Conservation (phyloP, 2,113 vertebrate species). For the Actenoides lindsayi region DNA sequence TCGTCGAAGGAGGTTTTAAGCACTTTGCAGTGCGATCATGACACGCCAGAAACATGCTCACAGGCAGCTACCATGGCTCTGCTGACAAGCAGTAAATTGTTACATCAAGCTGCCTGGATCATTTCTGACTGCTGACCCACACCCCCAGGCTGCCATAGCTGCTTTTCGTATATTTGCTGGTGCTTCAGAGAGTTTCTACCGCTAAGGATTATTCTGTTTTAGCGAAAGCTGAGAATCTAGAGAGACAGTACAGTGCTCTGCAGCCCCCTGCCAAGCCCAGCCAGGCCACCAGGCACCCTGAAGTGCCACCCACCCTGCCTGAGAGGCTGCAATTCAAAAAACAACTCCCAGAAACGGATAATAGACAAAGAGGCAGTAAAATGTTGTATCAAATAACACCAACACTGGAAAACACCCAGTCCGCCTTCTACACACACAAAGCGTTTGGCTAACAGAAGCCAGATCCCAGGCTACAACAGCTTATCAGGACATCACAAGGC, state of each 20-base stretch:
- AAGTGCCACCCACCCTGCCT: background rate
- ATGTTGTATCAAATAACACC: background rate
- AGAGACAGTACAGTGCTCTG: background rate
- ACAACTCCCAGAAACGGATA: conserved; percentile 7
- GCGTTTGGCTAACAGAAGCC: background rate
- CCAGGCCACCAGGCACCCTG: background rate
- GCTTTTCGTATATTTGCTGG: background rate
- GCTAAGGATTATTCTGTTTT: background rate
- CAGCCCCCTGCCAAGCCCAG: background rate
- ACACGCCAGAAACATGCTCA: background rate
- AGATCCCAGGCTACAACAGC: conserved; percentile 6
- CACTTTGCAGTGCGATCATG: background rate
- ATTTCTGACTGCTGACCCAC: conserved; percentile 43
- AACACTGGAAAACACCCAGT: conserved; percentile 8
- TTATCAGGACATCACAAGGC: conserved; percentile 26
- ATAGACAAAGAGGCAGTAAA: conserved; percentile 26
- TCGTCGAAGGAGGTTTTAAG: background rate
- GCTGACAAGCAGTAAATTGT: background rate
- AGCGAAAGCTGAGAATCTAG: background rate
- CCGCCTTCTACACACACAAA: background rate
- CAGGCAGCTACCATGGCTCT: background rate
- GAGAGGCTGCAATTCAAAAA: background rate
- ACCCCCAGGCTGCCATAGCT: conserved; percentile 5
- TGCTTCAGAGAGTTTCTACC: background rate
- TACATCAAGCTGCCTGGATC: background rate